phyloP scores from a whole-genome alignment of 1,140 invertebrate genomes.

The Zaprionus capensis region DNA sequence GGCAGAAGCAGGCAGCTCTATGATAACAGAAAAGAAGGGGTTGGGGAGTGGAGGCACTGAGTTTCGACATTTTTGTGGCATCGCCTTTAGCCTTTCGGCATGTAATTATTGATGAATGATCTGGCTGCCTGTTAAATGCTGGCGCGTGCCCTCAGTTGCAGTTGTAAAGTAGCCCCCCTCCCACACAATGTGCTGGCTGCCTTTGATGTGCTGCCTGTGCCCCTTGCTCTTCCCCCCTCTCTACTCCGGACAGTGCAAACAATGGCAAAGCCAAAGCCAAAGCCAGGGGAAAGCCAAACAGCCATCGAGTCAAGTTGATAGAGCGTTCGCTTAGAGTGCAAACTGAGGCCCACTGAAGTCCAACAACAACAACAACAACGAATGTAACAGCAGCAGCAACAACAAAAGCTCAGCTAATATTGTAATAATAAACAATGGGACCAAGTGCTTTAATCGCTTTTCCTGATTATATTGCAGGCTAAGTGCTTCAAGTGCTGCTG shows the following conservation, averaged over 20 bases:
- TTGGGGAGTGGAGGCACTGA: not conserved
- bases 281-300: slow-evolving; percentile 35
- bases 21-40: not conserved
- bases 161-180: not conserved
- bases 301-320: slow-evolving; percentile 51
- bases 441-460: slow-evolving; percentile 81
- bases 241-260: slow-evolving; percentile 34
- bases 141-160: slow-evolving; percentile 51
- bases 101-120: slow-evolving; percentile 82
- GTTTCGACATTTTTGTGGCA: slow-evolving; percentile 70
- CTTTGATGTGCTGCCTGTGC: slow-evolving; percentile 58
- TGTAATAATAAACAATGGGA: slow-evolving; percentile 80
- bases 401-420: slow-evolving; percentile 80
- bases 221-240: not conserved
- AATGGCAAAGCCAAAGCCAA: slow-evolving; percentile 38
- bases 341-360: slow-evolving; percentile 38
- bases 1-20: not conserved
- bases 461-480: slow-evolving; percentile 77
- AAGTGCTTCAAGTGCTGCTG: slow-evolving; percentile 56
- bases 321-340: slow-evolving; percentile 39
- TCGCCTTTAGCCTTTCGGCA: slow-evolving; percentile 67
- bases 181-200: not conserved
- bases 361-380: not conserved
- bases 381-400: slow-evolving; percentile 24
- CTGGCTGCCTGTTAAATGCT: slow-evolving; percentile 54